Base-by-base conservation (phyloP, 1,140 invertebrate species). In the Kradibia gibbosae region DNA sequence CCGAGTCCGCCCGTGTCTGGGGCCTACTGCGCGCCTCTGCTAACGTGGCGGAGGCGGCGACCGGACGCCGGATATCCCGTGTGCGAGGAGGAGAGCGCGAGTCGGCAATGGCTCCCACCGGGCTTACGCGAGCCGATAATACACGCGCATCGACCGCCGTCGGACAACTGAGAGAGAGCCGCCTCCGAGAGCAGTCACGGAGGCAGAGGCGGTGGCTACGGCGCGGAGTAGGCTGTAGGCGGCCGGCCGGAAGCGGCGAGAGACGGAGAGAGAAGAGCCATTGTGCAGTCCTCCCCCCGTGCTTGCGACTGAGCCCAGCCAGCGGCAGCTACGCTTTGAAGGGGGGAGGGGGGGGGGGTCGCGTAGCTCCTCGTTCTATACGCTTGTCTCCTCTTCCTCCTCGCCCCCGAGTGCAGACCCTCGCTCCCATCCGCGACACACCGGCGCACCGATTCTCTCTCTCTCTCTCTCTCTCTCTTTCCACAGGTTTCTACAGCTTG, bases 171-270 rank as follows among this genome's bases (percentile, higher is more conserved):
- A 57, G 45, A 57, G 76, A 48, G 78, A 71, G 22, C 71, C 71
- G 53, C 4, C 22, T 0, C 22, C 0, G 34, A 39, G 80, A 81
- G 77, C 60, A 62, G 22, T 79, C 60, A 45, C 62, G 60, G 55
- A 53, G 67, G 22, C 73, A 60, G 65, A 50, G 31, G 82, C 25
- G 76, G 79, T 65, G 28, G 62, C 31, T 67, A 67, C 45, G 11
- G 25, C 2, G 36, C 22, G 75, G 79, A 55, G 39, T 42, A n/a
- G 72, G 74, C 45, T 60, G 25, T 83, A 82, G 80, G 25, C 50
- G 83, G 80, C 50, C 71, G 78, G 83, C 81, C 74, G 84, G 85
- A 85, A 85, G 83, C 85, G 86, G 81, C 75, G 85, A 82, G 83
- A 80, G 85, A 81, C 84, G 42, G 83, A 85, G 85, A 25, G 60